Percentiles rank a stretch among this genome's conserved stretches.
phyloP scores from a whole-genome alignment of 2,113 vertebrate species.

The Recurvirostra avosetta region DNA sequence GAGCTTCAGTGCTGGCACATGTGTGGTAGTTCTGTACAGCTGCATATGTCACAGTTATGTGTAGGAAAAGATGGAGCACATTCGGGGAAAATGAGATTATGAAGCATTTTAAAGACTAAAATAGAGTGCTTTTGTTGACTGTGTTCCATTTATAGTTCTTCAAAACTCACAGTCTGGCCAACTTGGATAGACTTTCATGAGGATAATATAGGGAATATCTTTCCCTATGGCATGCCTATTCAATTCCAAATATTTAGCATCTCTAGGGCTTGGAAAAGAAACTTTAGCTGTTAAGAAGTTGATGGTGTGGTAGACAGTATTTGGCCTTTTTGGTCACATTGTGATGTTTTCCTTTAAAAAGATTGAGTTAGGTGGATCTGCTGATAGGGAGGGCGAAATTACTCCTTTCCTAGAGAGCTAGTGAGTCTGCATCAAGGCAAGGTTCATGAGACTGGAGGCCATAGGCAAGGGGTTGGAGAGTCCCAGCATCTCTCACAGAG shows the following conservation, averaged over 20 bases:
- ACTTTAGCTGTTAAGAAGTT: not conserved
- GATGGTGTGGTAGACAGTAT: not conserved
- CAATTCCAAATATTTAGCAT: not conserved
- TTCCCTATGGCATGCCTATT: not conserved
- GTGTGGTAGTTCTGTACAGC: not conserved
- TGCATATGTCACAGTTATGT: fast-evolving
- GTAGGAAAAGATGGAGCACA: not conserved
- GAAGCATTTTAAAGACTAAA: not conserved
- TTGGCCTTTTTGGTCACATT: not conserved
- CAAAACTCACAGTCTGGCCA: not conserved
- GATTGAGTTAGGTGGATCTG: not conserved
- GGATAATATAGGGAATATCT: not conserved
- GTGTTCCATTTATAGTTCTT: not conserved
- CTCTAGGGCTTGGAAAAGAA: not conserved
- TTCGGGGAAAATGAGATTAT: not conserved
- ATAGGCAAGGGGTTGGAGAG: not conserved
- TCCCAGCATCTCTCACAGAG: not conserved
- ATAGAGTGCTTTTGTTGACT: not conserved
- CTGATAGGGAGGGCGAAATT: not conserved
- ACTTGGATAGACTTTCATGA: not conserved
- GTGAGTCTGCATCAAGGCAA: not conserved
- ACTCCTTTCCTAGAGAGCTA: not conserved
- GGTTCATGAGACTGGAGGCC: not conserved
- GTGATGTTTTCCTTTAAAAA: not conserved
- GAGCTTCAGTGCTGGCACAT: not conserved